Percentiles rank a stretch among this genome's conserved stretches.
Evolutionary conservation across 2,797 vertebrate species (phyloP).

Genomic region (Hemibagrus guttatus): DNA sequence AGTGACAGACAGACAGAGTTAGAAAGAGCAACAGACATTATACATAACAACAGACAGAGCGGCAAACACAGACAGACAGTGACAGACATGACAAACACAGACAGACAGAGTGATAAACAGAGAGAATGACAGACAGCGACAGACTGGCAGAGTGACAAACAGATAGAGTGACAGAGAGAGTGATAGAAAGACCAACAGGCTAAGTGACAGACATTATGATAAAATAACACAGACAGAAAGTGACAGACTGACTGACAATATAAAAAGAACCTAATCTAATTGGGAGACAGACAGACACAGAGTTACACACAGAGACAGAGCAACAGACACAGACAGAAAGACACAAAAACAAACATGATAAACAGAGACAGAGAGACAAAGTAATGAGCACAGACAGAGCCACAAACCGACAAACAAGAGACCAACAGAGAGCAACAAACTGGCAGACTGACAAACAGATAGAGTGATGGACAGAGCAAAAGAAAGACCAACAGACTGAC

Average conservation of each 20-base stretch:
- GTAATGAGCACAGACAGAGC: not conserved
- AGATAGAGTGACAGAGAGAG: not conserved
- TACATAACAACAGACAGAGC: not conserved
- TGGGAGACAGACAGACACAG: not conserved
- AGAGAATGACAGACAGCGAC: not conserved
- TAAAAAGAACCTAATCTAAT: not conserved
- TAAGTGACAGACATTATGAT: not conserved
- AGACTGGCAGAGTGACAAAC: not conserved
- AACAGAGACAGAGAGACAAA: not conserved
- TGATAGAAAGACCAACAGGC: not conserved
- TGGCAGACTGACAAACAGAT: not conserved
- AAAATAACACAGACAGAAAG: not conserved
- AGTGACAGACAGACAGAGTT: not conserved
- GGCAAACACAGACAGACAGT: not conserved
- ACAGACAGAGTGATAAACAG: not conserved
- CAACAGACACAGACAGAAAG: no score
- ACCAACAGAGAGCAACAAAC: not conserved
- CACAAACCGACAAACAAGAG: not conserved
- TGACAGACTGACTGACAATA: not conserved
- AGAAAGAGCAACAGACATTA: not conserved
- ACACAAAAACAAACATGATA: no score
- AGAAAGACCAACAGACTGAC: not conserved
- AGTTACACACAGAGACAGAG: not conserved
- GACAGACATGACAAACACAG: not conserved
- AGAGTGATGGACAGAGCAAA: not conserved